A percentile compares a stretch with the other conserved stretches of the same genome.
These are phyloP conservation scores for Trichoplusia ni DNA, from an alignment of 1,140 invertebrate species.

Conservation along the genomic window DNA sequence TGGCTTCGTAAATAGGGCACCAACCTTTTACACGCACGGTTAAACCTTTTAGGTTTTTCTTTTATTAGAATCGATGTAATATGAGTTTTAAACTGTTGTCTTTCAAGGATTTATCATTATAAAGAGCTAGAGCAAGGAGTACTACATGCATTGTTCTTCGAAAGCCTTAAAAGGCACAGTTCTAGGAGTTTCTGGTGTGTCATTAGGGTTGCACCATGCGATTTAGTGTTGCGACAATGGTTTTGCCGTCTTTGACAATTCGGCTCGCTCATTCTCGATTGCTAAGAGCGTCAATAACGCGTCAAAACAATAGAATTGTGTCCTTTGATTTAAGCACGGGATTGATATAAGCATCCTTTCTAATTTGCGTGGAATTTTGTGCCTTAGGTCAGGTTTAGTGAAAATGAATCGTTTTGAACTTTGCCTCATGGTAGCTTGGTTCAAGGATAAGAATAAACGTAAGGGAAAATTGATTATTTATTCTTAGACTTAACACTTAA, in stretches of 20 bases:
- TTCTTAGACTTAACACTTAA: too few species aligned
- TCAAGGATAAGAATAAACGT: too few species aligned
- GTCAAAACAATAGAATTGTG: conserved; percentile 68
- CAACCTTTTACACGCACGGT: background rate
- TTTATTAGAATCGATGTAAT: too few species aligned
- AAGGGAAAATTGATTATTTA: too few species aligned
- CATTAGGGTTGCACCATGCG: conserved; percentile 15
- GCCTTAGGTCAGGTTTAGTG: background rate
- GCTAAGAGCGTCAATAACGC: conserved; percentile 44
- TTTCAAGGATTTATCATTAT: too few species aligned
- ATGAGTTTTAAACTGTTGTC: too few species aligned
- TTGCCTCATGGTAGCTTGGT: too few species aligned
- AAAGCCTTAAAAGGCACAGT: background rate
- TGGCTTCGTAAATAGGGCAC: background rate
- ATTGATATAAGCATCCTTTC: conserved; percentile 15
- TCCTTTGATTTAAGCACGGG: conserved; percentile 42
- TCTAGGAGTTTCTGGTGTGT: conserved; percentile 8
- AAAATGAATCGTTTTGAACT: background rate
- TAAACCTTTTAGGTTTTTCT: too few species aligned
- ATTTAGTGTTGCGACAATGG: conserved; percentile 32
- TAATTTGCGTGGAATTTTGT: background rate
- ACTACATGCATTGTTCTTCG: conserved; percentile 1
- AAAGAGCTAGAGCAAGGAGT: too few species aligned
- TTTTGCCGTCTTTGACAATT: conserved; percentile 60
- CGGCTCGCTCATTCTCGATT: conserved; percentile 51